Evolutionary conservation across 2,113 vertebrate genomes (phyloP).

Genomic region (Heptranchias perlo): DNA sequence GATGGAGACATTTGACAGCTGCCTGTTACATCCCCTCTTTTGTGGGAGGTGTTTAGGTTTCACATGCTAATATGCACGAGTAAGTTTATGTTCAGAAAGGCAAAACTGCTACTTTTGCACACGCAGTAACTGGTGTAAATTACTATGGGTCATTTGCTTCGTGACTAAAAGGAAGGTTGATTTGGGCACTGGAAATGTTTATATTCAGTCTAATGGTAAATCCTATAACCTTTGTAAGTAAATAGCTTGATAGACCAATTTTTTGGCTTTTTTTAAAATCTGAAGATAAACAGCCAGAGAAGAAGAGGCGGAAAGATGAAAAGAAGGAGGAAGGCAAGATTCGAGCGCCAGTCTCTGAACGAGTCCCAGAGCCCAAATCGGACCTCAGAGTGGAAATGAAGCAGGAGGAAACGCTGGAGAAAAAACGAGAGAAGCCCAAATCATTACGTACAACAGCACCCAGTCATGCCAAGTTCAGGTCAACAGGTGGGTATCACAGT

Average conservation of each 20-base stretch:
- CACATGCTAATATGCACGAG: background rate
- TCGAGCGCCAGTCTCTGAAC: slow-evolving; percentile 55
- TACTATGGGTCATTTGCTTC: background rate
- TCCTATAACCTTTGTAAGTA: background rate
- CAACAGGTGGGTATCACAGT: slow-evolving; percentile 64
- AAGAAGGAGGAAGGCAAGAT: slow-evolving; percentile 73
- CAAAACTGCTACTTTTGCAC: background rate
- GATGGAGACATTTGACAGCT: background rate
- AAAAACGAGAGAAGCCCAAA: slow-evolving; percentile 84
- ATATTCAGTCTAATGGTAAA: background rate
- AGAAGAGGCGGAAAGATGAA: slow-evolving; percentile 58
- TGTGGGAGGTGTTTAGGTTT: background rate
- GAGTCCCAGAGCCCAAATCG: slow-evolving; percentile 48
- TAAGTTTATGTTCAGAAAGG: background rate
- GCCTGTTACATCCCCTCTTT: background rate
- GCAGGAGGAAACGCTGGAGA: slow-evolving; percentile 66
- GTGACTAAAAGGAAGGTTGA: background rate
- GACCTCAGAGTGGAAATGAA: slow-evolving; percentile 51
- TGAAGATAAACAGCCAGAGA: slow-evolving; percentile 60
- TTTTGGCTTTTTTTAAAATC: slow-evolving; percentile 5
- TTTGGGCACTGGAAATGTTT: background rate
- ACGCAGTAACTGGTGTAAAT: background rate
- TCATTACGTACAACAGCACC: slow-evolving; percentile 75
- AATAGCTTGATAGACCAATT: background rate
- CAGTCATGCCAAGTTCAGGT: slow-evolving; percentile 87